Evolutionary conservation across 2,113 vertebrate genomes (phyloP).

Genomic region (Podarcis raffonei): DNA sequence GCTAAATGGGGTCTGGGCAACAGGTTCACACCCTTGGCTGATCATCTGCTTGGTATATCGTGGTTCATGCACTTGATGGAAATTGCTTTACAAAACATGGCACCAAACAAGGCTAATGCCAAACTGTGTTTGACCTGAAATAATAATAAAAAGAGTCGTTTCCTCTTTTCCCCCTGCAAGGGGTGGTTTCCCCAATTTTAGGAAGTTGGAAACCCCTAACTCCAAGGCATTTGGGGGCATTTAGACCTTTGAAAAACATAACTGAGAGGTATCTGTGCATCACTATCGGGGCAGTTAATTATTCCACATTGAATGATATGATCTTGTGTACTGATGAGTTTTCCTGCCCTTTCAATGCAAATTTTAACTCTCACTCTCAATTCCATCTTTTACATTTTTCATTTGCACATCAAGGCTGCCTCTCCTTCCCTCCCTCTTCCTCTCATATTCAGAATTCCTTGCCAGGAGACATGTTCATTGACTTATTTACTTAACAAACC

Average conservation of each 20-base stretch:
- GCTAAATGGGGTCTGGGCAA: background rate
- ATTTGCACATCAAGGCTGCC: background rate
- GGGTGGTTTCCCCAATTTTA: background rate
- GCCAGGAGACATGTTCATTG: background rate
- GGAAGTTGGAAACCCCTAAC: background rate
- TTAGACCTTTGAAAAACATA: background rate
- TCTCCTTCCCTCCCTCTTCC: background rate
- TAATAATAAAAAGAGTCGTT: too few species aligned
- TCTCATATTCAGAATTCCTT: background rate
- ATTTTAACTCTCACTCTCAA: background rate
- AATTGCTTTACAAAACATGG: background rate
- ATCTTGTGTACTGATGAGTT: background rate
- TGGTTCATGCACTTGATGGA: background rate
- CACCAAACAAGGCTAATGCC: too few species aligned
- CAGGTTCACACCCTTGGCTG: background rate
- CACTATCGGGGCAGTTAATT: background rate
- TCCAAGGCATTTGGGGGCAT: background rate
- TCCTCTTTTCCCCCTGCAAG: too few species aligned
- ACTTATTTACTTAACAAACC: background rate
- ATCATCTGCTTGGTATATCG: background rate
- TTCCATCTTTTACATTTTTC: background rate
- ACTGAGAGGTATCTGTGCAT: background rate
- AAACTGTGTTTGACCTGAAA: too few species aligned
- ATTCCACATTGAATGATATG: background rate
- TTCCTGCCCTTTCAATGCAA: background rate